Evolutionary conservation across 2,113 vertebrate genomes (phyloP), one percentile per base, ranked within the genome.

Genomic region (Pogonocichla stellata): DNA sequence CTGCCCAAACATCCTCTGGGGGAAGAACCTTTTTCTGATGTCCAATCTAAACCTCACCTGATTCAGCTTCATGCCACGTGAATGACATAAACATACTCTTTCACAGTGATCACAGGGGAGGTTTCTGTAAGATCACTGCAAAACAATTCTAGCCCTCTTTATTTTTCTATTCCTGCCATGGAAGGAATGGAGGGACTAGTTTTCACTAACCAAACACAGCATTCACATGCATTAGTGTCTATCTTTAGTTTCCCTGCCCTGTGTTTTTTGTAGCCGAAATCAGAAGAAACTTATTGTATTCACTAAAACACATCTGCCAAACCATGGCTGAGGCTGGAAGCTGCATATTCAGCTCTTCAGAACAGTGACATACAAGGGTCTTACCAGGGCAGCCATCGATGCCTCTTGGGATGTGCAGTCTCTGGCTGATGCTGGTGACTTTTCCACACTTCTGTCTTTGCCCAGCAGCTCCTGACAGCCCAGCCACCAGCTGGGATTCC

Each of bases 361-460:
- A 45, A 14, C 0, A 14, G 43, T 38, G 51, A 40, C 2, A 2
- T 4, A 10, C 38, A 34, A 16, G 5, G 1, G 14, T 38, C 42
- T 62, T 45, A 29, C 18, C 36, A 20, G 47, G 38, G 43, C 51
- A 60, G 47, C 45, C 11, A 3, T 18, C 20, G 11, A 10, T 31
- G 60, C 4, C 23, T 36, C 31, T n/a, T 15, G 38, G 36, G 9
- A 6, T 40, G 24, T 3, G 13, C 31, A 12, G 20, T 62, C 50
- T 61, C 36, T 75, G 80, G 20, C 28, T 79, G 64, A 29, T 7
- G n/a, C 22, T 28, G 57, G 2, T 22, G 60, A 31, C 20, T 54
- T 50, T 34, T 19, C 7, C 38, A 33, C 19, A 2, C 16, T 64
- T 62, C 58, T 70, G 29, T 31, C 45, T 47, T 75, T 51, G 48